Percentiles rank a stretch among this genome's conserved stretches.
These are phyloP conservation scores for Phaetusa simplex DNA, from an alignment of 2,113 vertebrate genomes.

Conservation along the genomic window DNA sequence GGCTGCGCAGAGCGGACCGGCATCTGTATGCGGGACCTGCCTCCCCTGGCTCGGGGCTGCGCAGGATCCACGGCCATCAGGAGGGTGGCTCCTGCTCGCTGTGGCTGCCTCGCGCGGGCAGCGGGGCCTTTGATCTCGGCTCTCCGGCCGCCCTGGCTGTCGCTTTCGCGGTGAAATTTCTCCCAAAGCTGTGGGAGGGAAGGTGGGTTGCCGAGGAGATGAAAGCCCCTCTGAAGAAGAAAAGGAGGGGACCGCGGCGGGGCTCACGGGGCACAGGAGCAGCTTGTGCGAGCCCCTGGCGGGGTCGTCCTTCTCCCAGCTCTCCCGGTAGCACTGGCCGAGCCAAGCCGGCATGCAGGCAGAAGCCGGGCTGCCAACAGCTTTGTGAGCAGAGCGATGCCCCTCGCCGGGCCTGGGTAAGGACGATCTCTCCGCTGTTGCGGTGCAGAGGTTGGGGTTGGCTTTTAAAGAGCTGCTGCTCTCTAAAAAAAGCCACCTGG, in stretches of 20 bases:
- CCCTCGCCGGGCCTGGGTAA: background rate
- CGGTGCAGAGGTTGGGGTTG: background rate
- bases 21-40: background rate
- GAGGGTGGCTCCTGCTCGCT: background rate
- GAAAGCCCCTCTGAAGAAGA: background rate
- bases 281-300: background rate
- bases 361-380: background rate
- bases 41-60: background rate
- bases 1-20: background rate
- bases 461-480: background rate
- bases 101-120: background rate
- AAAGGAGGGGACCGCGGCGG: background rate
- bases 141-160: background rate
- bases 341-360: background rate
- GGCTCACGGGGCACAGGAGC: background rate
- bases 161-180: background rate
- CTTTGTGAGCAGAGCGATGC: background rate
- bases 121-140: background rate
- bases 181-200: background rate
- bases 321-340: background rate
- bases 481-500: background rate
- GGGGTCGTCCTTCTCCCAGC: background rate
- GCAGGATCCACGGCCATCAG: fast-evolving
- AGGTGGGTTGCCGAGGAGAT: background rate
- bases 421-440: background rate